These are phyloP conservation scores for Valencia hispanica DNA, from an alignment of 2,797 vertebrate genomes.

Conservation along the genomic window DNA sequence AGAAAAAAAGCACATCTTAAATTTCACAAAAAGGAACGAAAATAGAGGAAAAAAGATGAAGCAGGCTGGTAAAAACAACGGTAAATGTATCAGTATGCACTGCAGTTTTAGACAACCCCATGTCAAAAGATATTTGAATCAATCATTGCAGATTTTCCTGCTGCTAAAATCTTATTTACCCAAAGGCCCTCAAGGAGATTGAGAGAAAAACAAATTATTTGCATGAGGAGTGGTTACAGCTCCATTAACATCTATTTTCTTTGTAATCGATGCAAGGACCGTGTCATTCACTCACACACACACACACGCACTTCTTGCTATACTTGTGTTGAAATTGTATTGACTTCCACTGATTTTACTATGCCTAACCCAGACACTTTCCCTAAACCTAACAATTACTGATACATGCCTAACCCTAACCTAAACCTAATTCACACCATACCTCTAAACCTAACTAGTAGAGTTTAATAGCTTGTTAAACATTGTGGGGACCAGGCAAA, in stretches of 20 bases:
- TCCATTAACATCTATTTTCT: constrained; percentile 31
- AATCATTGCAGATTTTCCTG: constrained; percentile 6
- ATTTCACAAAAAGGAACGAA: background rate
- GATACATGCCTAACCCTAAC: too few relatives aligned
- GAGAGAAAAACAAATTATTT: constrained; percentile 27
- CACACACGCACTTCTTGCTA: too few relatives aligned
- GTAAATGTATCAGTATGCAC: background rate
- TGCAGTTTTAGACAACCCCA: background rate
- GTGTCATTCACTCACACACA: background rate
- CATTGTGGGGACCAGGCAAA: too few relatives aligned
- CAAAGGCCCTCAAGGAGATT: constrained; percentile 16
- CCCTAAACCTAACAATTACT: too few relatives aligned
- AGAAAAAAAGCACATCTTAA: background rate
- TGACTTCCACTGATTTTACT: too few relatives aligned
- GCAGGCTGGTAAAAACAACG: background rate
- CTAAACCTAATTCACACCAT: too few relatives aligned
- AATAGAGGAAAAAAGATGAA: background rate
- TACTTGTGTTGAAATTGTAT: too few relatives aligned
- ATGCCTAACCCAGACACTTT: too few relatives aligned
- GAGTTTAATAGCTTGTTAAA: too few relatives aligned
- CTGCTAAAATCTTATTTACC: constrained; percentile 18
- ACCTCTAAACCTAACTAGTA: too few relatives aligned
- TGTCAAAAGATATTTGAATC: constrained; percentile 6
- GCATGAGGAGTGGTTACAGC: constrained; percentile 45
- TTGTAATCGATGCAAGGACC: constrained; percentile 28